Evolutionary conservation across 2,113 vertebrate species (phyloP), one percentile per base, ranked within the genome.

Genomic region (Camelus bactrianus): DNA sequence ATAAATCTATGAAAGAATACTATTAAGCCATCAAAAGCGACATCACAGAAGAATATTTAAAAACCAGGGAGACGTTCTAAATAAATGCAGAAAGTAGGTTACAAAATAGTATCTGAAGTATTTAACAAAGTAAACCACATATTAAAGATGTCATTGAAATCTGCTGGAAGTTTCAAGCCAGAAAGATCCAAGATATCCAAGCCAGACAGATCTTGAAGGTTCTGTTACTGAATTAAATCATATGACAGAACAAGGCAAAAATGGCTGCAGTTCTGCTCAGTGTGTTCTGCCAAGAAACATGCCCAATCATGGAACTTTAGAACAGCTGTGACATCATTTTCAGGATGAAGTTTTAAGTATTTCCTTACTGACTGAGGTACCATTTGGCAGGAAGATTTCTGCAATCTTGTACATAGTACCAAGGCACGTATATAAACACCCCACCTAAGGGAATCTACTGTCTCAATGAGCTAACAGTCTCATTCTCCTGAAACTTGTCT

Each of bases 401-500:
- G 20, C 69, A 86, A n/a, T 50, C 69, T 65, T 87, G 24, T 95
- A 92, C 91, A 85, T 91, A 94, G 91, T 12, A 95, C 35, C 79
- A 89, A 89, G 7, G 52, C 26, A 75, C 8, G 65, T 46, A 70
- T 2, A 85, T 26, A 67, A 91, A 82, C 60, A 89, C 30, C 26
- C 52, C 26, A 86, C 24, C 48, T 65, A 81, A 72, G 15, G 32
- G 16, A 80, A 35, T 65, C 52, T 24, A 85, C n/a, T 48, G n/a
- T 42, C 14, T 96, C 73, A 82, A 42, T 81, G 14, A 97, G 58
- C 73, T 96, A 69, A 67, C 32, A 32, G 64, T 70, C 50, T 54
- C 73, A 89, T 82, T 96, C 65, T 91, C 56, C 91, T 52, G 19
- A 95, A 97, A 93, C 30, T 20, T 94, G n/a, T 95, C 58, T 80